A percentile compares a stretch with the other conserved stretches of the same genome.
phyloP scores from a whole-genome alignment of 2,888 invertebrate genomes.

The Aricia artaxerxes region DNA sequence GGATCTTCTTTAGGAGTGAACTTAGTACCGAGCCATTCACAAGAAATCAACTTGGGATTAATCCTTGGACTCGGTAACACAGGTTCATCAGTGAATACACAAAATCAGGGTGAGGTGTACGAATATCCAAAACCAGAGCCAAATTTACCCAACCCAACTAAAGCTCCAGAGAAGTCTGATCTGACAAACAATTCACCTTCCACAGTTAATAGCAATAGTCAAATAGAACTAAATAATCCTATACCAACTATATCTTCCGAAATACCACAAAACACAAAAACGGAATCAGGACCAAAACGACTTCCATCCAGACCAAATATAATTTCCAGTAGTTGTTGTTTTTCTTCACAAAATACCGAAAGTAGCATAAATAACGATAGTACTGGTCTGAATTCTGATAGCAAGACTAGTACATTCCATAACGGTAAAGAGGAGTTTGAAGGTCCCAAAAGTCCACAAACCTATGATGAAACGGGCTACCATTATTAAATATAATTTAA shows the following conservation, averaged over 20 bases:
- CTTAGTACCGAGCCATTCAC: not conserved
- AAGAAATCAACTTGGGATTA: not conserved
- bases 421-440: conserved; percentile 57
- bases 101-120: conserved; percentile 35
- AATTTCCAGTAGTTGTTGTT: not conserved
- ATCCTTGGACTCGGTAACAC: not conserved
- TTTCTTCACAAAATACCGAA: not conserved
- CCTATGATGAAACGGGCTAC: conserved; percentile 67
- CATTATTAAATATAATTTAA: conserved; percentile 33
- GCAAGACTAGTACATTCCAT: conserved; percentile 36
- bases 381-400: conserved; percentile 24
- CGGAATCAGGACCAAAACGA: not conserved
- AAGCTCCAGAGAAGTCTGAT: not conserved
- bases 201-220: not conserved
- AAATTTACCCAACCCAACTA: conserved; percentile 29
- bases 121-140: conserved; percentile 40
- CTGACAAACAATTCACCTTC: not conserved
- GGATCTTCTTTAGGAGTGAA: conserved; percentile 9
- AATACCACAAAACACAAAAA: not conserved
- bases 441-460: conserved; percentile 60
- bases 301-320: conserved; percentile 19
- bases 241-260: not conserved
- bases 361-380: conserved; percentile 5
- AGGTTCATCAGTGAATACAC: not conserved
- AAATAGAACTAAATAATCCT: not conserved